phyloP scores from a whole-genome alignment of 2,888 invertebrate species.

The Ophion slaviceki region DNA sequence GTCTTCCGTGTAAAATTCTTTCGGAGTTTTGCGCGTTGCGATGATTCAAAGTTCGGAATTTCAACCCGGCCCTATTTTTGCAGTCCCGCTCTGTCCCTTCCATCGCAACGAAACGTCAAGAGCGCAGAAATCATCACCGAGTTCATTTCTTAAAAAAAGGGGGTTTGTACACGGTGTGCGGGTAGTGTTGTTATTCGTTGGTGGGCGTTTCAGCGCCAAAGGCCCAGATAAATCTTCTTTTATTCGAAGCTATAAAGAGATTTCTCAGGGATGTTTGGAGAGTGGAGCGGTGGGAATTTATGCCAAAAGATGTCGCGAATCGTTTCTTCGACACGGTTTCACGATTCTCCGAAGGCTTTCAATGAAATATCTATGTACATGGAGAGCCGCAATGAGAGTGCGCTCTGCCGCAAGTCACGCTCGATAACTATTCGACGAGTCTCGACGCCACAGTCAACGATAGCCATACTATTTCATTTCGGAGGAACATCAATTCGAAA shows the following conservation, averaged over 20 bases:
- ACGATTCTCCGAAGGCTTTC: constrained; percentile 33
- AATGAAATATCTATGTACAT: constrained; percentile 8
- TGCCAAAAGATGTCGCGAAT: constrained; percentile 56
- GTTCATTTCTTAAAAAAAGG: neutral
- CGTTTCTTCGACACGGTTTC: constrained; percentile 56
- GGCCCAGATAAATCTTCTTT: constrained; percentile 58
- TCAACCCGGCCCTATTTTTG: neutral
- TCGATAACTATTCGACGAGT: constrained; percentile 52
- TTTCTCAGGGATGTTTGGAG: constrained; percentile 1
- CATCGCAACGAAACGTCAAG: neutral
- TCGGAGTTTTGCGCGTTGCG: too few species aligned
- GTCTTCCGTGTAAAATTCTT: too few species aligned
- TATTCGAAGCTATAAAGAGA: constrained; percentile 59
- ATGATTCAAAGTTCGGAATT: neutral
- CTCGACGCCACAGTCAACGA: constrained; percentile 26
- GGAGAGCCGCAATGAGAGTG: neutral
- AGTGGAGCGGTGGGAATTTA: neutral
- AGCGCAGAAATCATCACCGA: neutral
- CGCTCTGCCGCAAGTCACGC: constrained; percentile 35
- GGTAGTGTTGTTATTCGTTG: constrained; percentile 38
- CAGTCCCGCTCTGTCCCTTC: neutral
- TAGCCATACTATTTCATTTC: constrained; percentile 34
- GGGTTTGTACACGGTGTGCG: neutral
- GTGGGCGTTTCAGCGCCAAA: constrained; percentile 38
- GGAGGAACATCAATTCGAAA: neutral